A percentile compares a stretch with the other conserved stretches of the same genome.
These are phyloP conservation scores for Oophaga pumilio DNA, from an alignment of 2,113 vertebrate species.

Conservation along the genomic window DNA sequence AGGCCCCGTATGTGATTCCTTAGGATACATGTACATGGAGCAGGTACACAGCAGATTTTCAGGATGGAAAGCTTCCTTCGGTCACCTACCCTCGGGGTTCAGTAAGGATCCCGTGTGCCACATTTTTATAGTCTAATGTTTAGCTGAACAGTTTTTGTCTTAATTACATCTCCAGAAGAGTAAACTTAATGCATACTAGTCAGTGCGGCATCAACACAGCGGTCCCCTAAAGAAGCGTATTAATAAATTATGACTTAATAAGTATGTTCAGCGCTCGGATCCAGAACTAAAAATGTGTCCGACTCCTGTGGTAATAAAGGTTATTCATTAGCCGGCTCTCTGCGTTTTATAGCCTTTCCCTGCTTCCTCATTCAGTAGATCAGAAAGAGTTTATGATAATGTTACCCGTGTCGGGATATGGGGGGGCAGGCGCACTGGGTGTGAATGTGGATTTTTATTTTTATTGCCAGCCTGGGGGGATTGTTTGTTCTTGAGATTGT, in stretches of 20 bases:
- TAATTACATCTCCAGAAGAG: constrained; percentile 13
- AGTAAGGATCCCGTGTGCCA: no score
- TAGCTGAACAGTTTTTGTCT: not conserved
- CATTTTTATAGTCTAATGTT: not conserved
- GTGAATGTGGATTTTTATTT: constrained; percentile 1
- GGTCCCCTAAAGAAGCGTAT: not conserved
- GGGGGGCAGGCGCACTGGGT: not conserved
- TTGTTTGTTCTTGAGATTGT: constrained; percentile 3
- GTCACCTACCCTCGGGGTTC: no score
- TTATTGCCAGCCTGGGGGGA: constrained; percentile 18
- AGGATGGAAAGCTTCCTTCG: no score
- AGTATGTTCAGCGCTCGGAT: not conserved
- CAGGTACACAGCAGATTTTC: no score
- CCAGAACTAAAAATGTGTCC: not conserved
- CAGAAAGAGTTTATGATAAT: constrained; percentile 39
- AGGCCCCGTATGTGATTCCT: no score
- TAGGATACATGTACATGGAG: no score
- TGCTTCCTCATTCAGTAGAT: constrained; percentile 31
- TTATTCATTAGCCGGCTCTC: constrained; percentile 45
- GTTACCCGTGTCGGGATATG: not conserved
- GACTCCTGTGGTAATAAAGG: constrained; percentile 36
- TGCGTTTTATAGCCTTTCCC: constrained; percentile 5
- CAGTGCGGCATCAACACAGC: not conserved
- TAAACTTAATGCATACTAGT: not conserved
- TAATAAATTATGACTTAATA: constrained; percentile 34